Evolutionary conservation across 1,140 invertebrate species (phyloP), one percentile per base, ranked within the genome.

Genomic region (Rhopalosiphum padi): DNA sequence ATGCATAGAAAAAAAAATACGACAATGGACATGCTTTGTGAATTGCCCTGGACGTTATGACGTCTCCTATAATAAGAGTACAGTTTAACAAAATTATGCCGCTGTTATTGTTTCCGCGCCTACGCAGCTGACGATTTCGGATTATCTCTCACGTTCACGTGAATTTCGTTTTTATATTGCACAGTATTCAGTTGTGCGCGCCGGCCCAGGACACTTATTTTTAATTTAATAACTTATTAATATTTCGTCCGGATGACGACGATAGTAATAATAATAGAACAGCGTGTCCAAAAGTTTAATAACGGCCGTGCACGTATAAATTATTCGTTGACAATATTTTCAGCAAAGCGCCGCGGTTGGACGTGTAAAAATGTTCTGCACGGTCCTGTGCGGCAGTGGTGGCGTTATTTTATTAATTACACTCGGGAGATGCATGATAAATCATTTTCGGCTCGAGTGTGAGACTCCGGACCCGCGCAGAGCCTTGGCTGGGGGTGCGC

Each of bases 261-360:
- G 43, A 86, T 86, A 46, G 46, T n/a, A 46, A 86, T 86, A 86
- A 46, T 86, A 86, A 30, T 86, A 86, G 43, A 23, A 53, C 87
- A 18, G n/a, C 48, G n/a, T 53, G 87, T 89, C 48, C 88, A 48
- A 89, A 89, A 55, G 35, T 89, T 89, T 89, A 89, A 89, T 55
- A 55, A 55, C 35, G 88, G 18, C 4, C 48, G 46, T n/a, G n/a
- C 30, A 25, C 68, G n/a, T 82, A 92, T 83, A 83, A 92, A 92
- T 92, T 92, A 48, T 92, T 83, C 68, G 91, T 92, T 83, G 91
- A 92, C 46, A 92, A 92, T 92, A 92, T 92, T 92, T 92, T 85
- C 68, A 21, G 77, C 43, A n/a, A 48, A 25, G 11, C 90, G 7
- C 43, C 43, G 6, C 25, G 22, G n/a, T 91, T 5, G 51, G 51